A percentile compares a stretch with the other conserved stretches of the same genome.
Evolutionary conservation across 2,113 vertebrate species (phyloP).

Genomic region (Chaetops frenatus): DNA sequence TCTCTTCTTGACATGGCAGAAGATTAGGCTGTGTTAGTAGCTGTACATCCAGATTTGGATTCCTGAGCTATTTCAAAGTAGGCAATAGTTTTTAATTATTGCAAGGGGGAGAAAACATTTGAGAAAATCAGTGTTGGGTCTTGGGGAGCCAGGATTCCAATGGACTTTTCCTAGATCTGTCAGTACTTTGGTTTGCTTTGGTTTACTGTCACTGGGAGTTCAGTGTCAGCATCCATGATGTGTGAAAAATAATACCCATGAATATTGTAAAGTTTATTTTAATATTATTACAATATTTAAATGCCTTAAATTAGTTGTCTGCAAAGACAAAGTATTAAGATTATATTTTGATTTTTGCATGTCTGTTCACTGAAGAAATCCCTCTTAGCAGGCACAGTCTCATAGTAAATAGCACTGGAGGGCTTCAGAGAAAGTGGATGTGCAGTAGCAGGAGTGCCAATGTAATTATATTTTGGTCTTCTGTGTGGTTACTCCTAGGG

Average conservation of each 20-base stretch:
- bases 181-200: background rate
- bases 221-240: background rate
- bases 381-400: background rate
- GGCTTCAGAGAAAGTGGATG: background rate
- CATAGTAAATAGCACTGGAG: background rate
- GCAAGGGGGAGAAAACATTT: background rate
- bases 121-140: background rate
- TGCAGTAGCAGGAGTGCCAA: conserved; percentile 2
- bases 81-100: background rate
- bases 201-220: background rate
- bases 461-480: conserved; percentile 29
- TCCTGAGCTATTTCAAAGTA: background rate
- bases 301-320: background rate
- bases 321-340: background rate
- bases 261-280: background rate
- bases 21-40: background rate
- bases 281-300: background rate
- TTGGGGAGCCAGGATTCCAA: background rate
- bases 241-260: background rate
- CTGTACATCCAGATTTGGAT: background rate
- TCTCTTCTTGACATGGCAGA: background rate
- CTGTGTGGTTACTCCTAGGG: background rate
- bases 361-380: background rate
- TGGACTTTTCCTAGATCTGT: background rate
- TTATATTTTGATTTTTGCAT: background rate